These are phyloP conservation scores for Lasioglossum albipes DNA, from an alignment of 1,140 invertebrate species.

Conservation along the genomic window DNA sequence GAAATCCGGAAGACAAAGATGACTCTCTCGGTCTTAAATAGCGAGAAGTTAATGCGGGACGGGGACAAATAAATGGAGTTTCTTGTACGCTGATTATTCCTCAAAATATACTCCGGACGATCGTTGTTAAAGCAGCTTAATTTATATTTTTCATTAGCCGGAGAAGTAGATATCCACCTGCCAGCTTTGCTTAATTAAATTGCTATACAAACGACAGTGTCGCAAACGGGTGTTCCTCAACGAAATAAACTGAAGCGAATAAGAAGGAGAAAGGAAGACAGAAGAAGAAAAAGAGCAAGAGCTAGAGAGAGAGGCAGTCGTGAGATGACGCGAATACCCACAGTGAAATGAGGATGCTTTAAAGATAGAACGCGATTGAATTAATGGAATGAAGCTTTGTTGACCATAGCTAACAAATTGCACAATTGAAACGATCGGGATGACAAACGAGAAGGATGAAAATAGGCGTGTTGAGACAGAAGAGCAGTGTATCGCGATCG, in stretches of 20 bases:
- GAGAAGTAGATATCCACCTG: slow-evolving; percentile 20
- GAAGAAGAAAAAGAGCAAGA: background rate
- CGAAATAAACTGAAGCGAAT: slow-evolving; percentile 12
- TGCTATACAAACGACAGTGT: slow-evolving; percentile 34
- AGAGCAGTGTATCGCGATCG: background rate
- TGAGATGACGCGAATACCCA: slow-evolving; percentile 17
- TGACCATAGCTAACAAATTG: background rate
- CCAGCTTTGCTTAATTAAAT: slow-evolving; percentile 45
- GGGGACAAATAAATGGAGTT: background rate
- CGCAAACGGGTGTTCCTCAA: slow-evolving; percentile 9
- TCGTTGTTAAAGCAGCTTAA: slow-evolving; percentile 26
- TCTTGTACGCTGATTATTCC: slow-evolving; percentile 11
- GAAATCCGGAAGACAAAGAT: background rate
- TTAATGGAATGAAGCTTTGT: background rate
- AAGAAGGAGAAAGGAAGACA: too few relatives aligned
- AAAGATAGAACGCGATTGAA: slow-evolving; percentile 9
- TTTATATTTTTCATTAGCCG: slow-evolving; percentile 46
- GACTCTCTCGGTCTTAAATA: background rate
- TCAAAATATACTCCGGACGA: background rate
- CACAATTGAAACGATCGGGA: slow-evolving; percentile 3
- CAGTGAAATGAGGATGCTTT: slow-evolving; percentile 2
- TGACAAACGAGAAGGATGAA: too few relatives aligned
- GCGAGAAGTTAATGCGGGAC: background rate
- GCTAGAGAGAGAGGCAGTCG: background rate
- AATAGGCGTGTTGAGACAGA: background rate